phyloP scores from a whole-genome alignment of 2,888 invertebrate species.

The Drosophila pegasa region DNA sequence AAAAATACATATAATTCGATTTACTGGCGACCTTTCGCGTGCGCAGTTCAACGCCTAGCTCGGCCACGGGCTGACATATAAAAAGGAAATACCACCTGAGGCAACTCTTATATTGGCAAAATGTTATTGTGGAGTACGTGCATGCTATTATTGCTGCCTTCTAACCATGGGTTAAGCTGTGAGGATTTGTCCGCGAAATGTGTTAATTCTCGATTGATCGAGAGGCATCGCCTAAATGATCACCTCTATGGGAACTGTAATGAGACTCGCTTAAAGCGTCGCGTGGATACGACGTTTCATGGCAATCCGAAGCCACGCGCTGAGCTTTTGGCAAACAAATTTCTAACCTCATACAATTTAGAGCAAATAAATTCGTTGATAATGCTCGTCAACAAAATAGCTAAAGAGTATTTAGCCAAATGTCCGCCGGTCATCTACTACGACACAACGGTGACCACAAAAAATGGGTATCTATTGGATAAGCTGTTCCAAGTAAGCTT shows the following conservation, averaged over 20 bases:
- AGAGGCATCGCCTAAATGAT: slow-evolving; percentile 48
- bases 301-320: slow-evolving; percentile 87
- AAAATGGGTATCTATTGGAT: slow-evolving; percentile 87
- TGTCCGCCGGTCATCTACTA: slow-evolving; percentile 90
- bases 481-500: slow-evolving; percentile 85
- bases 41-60: slow-evolving; percentile 1
- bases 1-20: slow-evolving; percentile 38
- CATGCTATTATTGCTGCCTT: slow-evolving; percentile 15
- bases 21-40: slow-evolving; percentile 47
- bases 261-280: slow-evolving; percentile 72
- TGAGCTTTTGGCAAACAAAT: slow-evolving; percentile 86
- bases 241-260: slow-evolving; percentile 45
- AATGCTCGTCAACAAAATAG: slow-evolving; percentile 87
- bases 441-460: slow-evolving; percentile 87
- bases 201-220: slow-evolving; percentile 51
- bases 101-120: background rate
- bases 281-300: slow-evolving; percentile 86
- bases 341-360: slow-evolving; percentile 83
- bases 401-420: slow-evolving; percentile 87
- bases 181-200: slow-evolving; percentile 14
- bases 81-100: slow-evolving; percentile 15
- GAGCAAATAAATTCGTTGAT: slow-evolving; percentile 88
- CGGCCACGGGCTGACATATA: slow-evolving; percentile 5
- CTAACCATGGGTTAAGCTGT: background rate
- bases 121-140: slow-evolving; percentile 27